Conservation (phyloP, 2,888 invertebrate species). For the Cetonia aurata region DNA sequence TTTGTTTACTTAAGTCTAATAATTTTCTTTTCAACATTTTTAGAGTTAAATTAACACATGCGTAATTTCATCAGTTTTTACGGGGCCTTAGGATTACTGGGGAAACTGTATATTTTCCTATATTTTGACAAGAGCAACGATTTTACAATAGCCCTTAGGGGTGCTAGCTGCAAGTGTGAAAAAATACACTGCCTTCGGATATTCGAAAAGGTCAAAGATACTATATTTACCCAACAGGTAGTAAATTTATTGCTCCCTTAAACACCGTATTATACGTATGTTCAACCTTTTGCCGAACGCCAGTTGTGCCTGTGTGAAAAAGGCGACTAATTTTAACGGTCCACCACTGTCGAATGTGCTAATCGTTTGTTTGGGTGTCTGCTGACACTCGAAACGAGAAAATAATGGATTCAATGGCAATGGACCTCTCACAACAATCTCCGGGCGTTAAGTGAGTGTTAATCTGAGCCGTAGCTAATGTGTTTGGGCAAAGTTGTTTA, state of each 20-base stretch:
- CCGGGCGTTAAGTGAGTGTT: constrained; percentile 36
- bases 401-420: constrained; percentile 39
- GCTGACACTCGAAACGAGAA: constrained; percentile 40
- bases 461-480: constrained; percentile 40
- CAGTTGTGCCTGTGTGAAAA: constrained; percentile 34
- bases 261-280: constrained; percentile 26
- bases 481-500: constrained; percentile 37
- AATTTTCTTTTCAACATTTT: too few relatives aligned
- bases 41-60: too few relatives aligned
- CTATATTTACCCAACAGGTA: constrained; percentile 35
- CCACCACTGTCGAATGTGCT: constrained; percentile 37
- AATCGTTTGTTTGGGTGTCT: constrained; percentile 45
- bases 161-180: neutral
- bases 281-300: constrained; percentile 24
- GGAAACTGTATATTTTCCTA: too few relatives aligned
- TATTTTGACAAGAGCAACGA: too few relatives aligned
- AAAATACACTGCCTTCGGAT: neutral
- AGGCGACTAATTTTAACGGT: constrained; percentile 33
- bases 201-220: constrained; percentile 22
- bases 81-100: too few relatives aligned
- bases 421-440: constrained; percentile 35
- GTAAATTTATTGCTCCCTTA: constrained; percentile 30
- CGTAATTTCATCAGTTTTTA: too few relatives aligned
- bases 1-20: neutral
- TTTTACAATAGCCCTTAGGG: too few relatives aligned